phyloP scores from a whole-genome alignment of 2,888 invertebrate genomes.

The Acanthosoma haemorrhoidale region DNA sequence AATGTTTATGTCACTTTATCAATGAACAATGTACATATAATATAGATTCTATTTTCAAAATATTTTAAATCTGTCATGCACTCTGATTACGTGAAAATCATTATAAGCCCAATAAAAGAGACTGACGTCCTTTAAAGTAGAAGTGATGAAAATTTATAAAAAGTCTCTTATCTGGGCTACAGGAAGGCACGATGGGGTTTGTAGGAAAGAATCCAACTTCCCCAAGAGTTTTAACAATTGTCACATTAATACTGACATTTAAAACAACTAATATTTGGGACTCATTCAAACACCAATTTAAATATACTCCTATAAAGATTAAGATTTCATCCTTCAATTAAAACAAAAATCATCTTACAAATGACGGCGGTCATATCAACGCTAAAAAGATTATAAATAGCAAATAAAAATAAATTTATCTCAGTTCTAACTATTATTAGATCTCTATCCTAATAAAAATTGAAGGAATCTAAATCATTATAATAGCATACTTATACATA shows the following conservation, averaged over 20 bases:
- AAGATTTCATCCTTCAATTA: background rate
- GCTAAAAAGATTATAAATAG: too few species aligned
- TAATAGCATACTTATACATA: background rate
- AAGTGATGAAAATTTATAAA: constrained; percentile 16
- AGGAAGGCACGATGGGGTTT: constrained; percentile 20
- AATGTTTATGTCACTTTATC: background rate
- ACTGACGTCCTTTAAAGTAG: constrained; percentile 18
- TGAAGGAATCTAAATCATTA: background rate
- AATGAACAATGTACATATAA: constrained; percentile 18
- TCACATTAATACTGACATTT: background rate
- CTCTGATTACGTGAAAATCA: constrained; percentile 28
- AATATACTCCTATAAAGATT: background rate
- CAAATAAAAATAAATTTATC: too few species aligned
- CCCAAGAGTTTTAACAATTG: background rate
- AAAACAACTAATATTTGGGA: constrained; percentile 16
- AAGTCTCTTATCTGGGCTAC: constrained; percentile 7
- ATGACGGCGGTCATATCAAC: too few species aligned
- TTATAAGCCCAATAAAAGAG: constrained; percentile 24
- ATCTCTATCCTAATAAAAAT: too few species aligned
- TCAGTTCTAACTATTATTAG: too few species aligned
- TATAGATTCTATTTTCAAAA: constrained; percentile 27
- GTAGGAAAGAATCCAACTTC: constrained; percentile 3
- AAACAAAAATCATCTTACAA: too few species aligned
- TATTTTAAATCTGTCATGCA: constrained; percentile 20
- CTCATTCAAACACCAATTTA: background rate